Evolutionary conservation across 2,113 vertebrate genomes (phyloP).

Genomic region (Caloenas nicobarica): DNA sequence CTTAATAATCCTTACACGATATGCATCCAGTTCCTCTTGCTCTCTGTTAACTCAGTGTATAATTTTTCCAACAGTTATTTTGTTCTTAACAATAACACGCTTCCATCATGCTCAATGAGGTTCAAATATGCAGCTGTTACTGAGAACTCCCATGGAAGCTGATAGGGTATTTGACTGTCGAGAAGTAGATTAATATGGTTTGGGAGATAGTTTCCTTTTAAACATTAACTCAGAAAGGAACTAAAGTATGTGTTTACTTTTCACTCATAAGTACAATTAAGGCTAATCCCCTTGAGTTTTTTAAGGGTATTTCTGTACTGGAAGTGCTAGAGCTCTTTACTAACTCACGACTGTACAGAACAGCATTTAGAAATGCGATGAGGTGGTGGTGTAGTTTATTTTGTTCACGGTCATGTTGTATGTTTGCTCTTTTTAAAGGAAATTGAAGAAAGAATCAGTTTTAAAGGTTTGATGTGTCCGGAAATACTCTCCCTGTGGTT

Average conservation of each 20-base stretch:
- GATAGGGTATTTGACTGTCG: neutral
- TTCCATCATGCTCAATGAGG: neutral
- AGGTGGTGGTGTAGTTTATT: neutral
- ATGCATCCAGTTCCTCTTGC: neutral
- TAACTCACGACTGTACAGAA: neutral
- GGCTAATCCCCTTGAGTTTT: neutral
- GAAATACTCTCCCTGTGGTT: neutral
- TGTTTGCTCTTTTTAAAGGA: neutral
- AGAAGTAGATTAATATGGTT: neutral
- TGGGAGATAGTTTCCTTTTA: neutral
- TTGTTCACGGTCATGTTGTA: neutral
- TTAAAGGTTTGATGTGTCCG: neutral
- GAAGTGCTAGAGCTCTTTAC: neutral
- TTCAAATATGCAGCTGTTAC: neutral
- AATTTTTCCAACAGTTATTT: neutral
- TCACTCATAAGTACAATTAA: neutral
- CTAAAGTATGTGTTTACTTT: constrained; percentile 6
- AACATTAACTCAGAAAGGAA: neutral
- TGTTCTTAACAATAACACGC: neutral
- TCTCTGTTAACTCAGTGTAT: neutral
- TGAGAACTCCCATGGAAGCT: neutral
- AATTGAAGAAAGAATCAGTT: neutral
- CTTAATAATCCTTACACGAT: neutral
- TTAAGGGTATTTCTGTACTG: neutral
- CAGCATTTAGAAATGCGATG: neutral